Evolutionary conservation across 2,888 invertebrate species (phyloP).

Genomic region (Elysia crispata): DNA sequence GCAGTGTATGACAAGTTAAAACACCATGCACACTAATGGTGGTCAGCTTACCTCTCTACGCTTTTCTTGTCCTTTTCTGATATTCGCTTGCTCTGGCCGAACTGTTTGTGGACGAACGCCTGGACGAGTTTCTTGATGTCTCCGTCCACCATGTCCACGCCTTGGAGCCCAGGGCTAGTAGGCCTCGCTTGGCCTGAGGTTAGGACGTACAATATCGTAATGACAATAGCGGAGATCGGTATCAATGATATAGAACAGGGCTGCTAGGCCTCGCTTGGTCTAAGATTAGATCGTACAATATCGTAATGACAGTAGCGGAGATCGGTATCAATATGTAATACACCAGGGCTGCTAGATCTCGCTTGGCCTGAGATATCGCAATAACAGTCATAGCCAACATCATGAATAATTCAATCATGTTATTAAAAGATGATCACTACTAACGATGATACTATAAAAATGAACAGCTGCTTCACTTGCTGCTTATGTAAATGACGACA

Average conservation of each 20-base stretch:
- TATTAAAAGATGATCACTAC: not conserved
- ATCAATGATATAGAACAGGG: not conserved
- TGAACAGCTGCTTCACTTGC: too few species aligned
- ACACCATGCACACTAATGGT: not conserved
- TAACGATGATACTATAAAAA: too few species aligned
- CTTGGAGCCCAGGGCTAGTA: too few species aligned
- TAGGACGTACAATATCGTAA: too few species aligned
- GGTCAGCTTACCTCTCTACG: conserved; percentile 52
- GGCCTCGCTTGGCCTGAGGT: too few species aligned
- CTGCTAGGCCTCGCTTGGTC: not conserved
- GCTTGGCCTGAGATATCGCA: not conserved
- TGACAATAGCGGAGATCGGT: not conserved
- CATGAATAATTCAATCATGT: too few species aligned
- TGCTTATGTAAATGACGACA: too few species aligned
- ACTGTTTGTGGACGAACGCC: conserved; percentile 65
- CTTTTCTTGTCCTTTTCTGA: conserved; percentile 66
- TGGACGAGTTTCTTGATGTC: conserved; percentile 63
- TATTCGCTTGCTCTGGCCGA: conserved; percentile 66
- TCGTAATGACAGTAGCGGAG: not conserved
- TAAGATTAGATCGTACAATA: not conserved
- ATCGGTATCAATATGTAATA: not conserved
- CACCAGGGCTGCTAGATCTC: not conserved
- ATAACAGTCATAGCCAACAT: too few species aligned
- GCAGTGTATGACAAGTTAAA: not conserved
- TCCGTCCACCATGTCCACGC: conserved; percentile 48